Base-by-base conservation (phyloP, 2,113 vertebrate genomes). In the Onychorhynchus coronatus region DNA sequence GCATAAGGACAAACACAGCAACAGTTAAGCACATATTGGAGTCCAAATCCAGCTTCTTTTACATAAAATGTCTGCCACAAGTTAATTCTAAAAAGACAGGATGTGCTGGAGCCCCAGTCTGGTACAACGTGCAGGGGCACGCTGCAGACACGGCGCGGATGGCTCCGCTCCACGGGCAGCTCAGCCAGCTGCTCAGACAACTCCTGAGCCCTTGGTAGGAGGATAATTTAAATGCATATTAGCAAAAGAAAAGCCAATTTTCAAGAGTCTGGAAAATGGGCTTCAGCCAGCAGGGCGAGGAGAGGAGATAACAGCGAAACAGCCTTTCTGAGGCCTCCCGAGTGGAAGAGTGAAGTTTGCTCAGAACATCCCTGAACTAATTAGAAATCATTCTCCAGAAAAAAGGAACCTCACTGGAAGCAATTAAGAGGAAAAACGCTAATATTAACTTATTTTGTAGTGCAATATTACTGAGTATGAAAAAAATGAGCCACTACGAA, bases 71-170 rank as follows among this genome's bases (percentile, higher is more conserved):
- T 16, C 65, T 65, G 73, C 18, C 50, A 39, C 9, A 2, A 1
- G 19, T 46, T 30, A 14, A 41, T 62, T 78, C 5, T 19, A 8
- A 35, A n/a, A 66, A 76, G 73, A 56, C 30, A 73, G 88, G 68
- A 41, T 1, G 37, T 28, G 86, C 37, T 39, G 81, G 81, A 91
- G 56, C 73, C 55, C 37, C 70, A 53, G 52, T 1, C 47, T 28
- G 63, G 55, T 1, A 50, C 85, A 37, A 6, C 0, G 3, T 7
- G 65, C 56, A 47, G 82, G 50, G 81, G 35, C 71, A 49, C 0
- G 24, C 61, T 21, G 41, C 19, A 7, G 13, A 5, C 50, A 17
- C 1, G 1, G 49, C 0, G 0, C 0, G 44, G 3, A 30, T 0
- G 17, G 52, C 68, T 80, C 12, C 0, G 30, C 91, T 91, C 77